Percentiles rank a stretch among this genome's conserved stretches.
Evolutionary conservation across 2,888 invertebrate genomes (phyloP).

Genomic region (Aspidapion aeneum): DNA sequence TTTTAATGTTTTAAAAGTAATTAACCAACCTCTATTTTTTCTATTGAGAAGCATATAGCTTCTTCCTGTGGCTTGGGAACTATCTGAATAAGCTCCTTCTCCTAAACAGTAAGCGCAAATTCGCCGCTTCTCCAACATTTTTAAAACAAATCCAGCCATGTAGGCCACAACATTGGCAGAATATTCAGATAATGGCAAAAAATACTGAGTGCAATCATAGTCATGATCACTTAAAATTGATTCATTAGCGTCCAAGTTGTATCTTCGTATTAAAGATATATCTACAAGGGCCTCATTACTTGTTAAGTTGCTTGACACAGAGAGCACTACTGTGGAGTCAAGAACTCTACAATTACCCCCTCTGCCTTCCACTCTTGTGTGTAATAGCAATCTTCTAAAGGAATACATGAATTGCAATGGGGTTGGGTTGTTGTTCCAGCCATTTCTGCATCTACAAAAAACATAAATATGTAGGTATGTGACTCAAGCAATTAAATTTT

Average conservation of each 20-base stretch:
- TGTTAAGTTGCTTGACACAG: background rate
- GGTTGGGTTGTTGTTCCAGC: slow-evolving; percentile 21
- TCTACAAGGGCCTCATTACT: background rate
- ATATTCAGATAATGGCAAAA: background rate
- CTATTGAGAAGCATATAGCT: background rate
- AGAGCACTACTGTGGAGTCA: slow-evolving; percentile 1
- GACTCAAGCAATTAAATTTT: background rate
- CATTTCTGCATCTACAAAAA: slow-evolving; percentile 17
- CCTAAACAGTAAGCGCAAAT: background rate
- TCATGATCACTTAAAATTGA: slow-evolving; percentile 1
- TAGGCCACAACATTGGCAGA: slow-evolving; percentile 5
- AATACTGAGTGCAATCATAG: background rate
- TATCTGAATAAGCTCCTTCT: background rate
- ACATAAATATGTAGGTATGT: background rate
- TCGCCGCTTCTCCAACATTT: background rate
- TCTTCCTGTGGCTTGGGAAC: background rate
- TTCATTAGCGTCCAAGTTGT: background rate
- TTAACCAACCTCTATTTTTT: background rate
- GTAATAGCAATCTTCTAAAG: slow-evolving; percentile 12
- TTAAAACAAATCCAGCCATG: slow-evolving; percentile 5
- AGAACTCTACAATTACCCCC: slow-evolving; percentile 10
- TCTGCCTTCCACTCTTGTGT: background rate
- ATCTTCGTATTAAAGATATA: background rate
- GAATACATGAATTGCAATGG: slow-evolving; percentile 13
- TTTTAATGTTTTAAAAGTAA: no score